Evolutionary conservation across 2,113 vertebrate species (phyloP).

Genomic region (Phalacrocorax brasilianus): DNA sequence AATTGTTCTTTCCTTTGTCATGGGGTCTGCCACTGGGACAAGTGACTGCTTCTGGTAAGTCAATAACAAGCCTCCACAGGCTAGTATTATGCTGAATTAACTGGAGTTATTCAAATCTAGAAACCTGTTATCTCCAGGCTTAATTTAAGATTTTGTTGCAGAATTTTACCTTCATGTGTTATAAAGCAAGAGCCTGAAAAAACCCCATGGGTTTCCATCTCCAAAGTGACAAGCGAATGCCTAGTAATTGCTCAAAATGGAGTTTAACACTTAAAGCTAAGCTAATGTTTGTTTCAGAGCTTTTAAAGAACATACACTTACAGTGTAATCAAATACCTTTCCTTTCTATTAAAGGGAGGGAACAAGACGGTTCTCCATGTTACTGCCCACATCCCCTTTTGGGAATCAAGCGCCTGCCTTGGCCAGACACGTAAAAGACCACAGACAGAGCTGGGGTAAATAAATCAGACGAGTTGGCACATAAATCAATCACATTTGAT

Average conservation of each 20-base stretch:
- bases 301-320: neutral
- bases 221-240: neutral
- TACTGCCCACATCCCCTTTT: neutral
- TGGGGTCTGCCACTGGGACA: neutral
- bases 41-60: neutral
- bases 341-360: neutral
- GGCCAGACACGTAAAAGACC: neutral
- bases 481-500: neutral
- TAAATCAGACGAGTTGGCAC: neutral
- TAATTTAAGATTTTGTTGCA: neutral
- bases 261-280: neutral
- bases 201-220: neutral
- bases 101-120: neutral
- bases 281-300: neutral
- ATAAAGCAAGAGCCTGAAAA: neutral
- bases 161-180: neutral
- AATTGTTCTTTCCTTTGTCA: neutral
- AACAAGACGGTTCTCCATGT: neutral
- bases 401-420: neutral
- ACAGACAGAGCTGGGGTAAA: neutral
- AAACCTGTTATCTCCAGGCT: neutral
- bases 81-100: neutral
- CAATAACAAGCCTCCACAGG: neutral
- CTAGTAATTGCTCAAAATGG: neutral
- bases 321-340: neutral